Evolutionary conservation across 1,140 invertebrate genomes (phyloP), one percentile per base, ranked within the genome.

Genomic region (Leptinotarsa defecta): DNA sequence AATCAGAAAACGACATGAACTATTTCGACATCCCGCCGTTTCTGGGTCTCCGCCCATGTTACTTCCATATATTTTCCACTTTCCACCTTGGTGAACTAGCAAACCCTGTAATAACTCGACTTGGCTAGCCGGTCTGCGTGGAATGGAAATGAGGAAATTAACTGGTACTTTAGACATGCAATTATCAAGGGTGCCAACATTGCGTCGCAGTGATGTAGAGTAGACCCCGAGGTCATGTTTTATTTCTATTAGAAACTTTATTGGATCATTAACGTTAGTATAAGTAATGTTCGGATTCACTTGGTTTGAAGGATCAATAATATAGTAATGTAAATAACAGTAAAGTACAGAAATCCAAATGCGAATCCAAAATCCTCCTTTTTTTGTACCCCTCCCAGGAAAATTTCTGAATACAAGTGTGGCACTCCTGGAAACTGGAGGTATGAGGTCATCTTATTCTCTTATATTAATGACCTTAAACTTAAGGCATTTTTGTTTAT

Each of bases 61-160:
- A 19, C 67, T 43, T 5, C 27, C 67, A 68, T 43, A 43, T 24
- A 68, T 48, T 68, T 68, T 68, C 52, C 67, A 49, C 67, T 48
- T 68, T 68, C 67, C 67, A 19, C 67, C 49, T 68, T 68, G 67
- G 67, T 68, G 15, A 68, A 48, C n/a, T 19, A 34, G 19, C 34
- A 68, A 68, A 68, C 34, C 67, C 43, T n/a, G 15, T 68, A 68
- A 68, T 68, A 68, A 68, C 43, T 68, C 34, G 19, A 19, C 24
- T 68, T 43, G 67, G n/a, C 34, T 43, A 19, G 27, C n/a, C 48
- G 62, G 24, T 73, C 24, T 4, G 17, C n/a, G 19, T 48, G 62
- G 62, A 73, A 73, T 73, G 52, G 62, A 67, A 73, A 73, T 65
- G 57, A 43, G 72, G 34, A 73, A 73, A 73, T 73, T 65, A 65